Base-by-base conservation (phyloP, 2,113 vertebrate genomes). In the Cebidichthys violaceus region DNA sequence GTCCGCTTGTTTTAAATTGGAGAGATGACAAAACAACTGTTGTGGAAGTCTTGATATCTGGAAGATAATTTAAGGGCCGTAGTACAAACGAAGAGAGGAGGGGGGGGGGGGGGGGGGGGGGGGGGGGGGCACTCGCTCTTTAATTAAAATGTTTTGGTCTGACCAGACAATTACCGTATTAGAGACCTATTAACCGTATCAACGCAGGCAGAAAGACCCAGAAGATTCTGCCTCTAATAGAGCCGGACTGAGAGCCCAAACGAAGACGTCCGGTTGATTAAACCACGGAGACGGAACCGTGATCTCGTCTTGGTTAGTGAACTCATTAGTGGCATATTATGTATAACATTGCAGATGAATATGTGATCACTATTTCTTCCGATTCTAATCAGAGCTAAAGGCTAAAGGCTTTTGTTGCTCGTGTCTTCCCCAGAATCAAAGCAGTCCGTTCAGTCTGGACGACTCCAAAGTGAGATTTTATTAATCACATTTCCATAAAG, bases 141-240 rank as follows among this genome's bases (percentile, higher is more conserved):
- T 91, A 90, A 94, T 93, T 93, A 91, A 92, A 88, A 90, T 4
- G 31, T 65, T 88, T 88, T 75, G 79, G 81, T 90, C 88, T 79
- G 86, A 88, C 83, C 80, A 59, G 57, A 82, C 70, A 43, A 83
- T 89, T 84, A 73, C 55, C 76, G 14, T 66, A 91, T 89, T 89
- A 93, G 43, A 83, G 64, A 76, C 81, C 80, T 83, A 93, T 93
- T 94, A 91, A 75, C 77, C 82, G 86, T 69, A 64, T 76, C 78
- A 84, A 73, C 41, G 81, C 86, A 87, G 69, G 88, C 91, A 88
- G 79, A 86, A 82, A 52, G 83, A 79, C 50, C 31, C 61, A 45
- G 69, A 92, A 91, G 90, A 89, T 81, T 75, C 54, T 64, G 61
- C 33, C 47, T 70, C 70, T 89, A 91, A 92, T 86, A 79, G 86